Conservation (phyloP, 2,797 vertebrate genomes). For the Pygocentrus nattereri region DNA sequence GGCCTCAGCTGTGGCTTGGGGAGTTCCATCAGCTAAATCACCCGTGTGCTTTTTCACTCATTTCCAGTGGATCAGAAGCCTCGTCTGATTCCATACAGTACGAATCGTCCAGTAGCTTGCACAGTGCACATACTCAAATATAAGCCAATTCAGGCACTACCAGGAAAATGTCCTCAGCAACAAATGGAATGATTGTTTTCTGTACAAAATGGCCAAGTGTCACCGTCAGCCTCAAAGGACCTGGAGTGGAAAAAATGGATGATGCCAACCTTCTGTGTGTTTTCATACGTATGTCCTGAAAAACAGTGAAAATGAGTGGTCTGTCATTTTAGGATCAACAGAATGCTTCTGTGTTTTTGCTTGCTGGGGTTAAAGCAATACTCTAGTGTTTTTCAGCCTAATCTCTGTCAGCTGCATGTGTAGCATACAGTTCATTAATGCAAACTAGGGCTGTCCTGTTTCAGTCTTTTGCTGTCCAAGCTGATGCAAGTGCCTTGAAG, state of each 20-base stretch:
- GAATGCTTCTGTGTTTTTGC: background rate
- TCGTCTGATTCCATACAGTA: constrained; percentile 35
- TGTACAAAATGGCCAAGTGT: constrained; percentile 22
- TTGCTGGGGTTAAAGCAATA: background rate
- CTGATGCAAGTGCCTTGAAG: too few relatives aligned
- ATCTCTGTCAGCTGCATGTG: background rate
- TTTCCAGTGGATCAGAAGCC: constrained; percentile 52
- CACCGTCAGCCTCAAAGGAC: constrained; percentile 1
- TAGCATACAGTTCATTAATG: background rate
- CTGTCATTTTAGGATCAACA: background rate
- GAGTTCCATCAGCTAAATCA: constrained; percentile 43
- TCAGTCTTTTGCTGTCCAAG: too few relatives aligned
- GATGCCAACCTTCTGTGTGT: background rate
- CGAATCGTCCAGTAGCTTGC: constrained; percentile 44
- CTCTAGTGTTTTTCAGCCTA: background rate
- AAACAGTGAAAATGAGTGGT: too few relatives aligned
- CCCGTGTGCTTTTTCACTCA: constrained; percentile 56
- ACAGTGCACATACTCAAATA: constrained; percentile 2
- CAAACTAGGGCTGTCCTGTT: background rate
- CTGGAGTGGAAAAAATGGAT: constrained; percentile 29
- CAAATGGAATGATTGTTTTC: constrained; percentile 36
- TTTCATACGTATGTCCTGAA: background rate
- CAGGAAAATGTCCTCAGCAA: constrained; percentile 27
- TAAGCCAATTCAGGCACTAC: constrained; percentile 26
- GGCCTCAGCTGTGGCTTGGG: constrained; percentile 32